These are phyloP conservation scores for Crambe crambe DNA, from an alignment of 37 sponge, comb jelly and placozoan genomes.

Conservation along the genomic window DNA sequence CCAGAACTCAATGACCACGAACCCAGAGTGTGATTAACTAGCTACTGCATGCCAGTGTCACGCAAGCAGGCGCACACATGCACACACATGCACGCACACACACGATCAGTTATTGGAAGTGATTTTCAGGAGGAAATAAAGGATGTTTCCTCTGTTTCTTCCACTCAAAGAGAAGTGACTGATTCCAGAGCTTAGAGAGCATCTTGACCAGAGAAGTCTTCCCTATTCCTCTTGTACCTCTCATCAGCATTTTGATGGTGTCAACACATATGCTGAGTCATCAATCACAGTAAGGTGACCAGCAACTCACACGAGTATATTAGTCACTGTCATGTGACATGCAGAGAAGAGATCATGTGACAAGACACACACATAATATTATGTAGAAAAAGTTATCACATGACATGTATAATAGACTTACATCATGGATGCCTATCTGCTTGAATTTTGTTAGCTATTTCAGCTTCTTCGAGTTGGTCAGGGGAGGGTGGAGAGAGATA, in stretches of 20 bases:
- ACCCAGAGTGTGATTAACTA: constrained; percentile 35
- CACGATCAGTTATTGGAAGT: constrained; percentile 1
- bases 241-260: constrained; percentile 72
- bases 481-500: constrained; percentile 56
- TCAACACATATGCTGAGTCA: constrained; percentile 83
- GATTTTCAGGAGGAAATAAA: constrained; percentile 14
- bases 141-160: constrained; percentile 20
- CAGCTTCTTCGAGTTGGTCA: constrained; percentile 48
- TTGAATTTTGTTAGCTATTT: constrained; percentile 33
- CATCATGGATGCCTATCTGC: constrained; percentile 53
- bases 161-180: constrained; percentile 63
- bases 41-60: no score
- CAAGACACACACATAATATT: no score
- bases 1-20: constrained; percentile 21
- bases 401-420: constrained; percentile 7
- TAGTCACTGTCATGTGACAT: constrained; percentile 40
- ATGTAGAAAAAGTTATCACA: not conserved
- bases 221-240: constrained; percentile 80
- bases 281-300: constrained; percentile 66
- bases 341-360: not conserved
- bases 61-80: no score
- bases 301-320: constrained; percentile 57
- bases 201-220: constrained; percentile 90
- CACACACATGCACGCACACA: no score
- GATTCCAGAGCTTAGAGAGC: constrained; percentile 83